Evolutionary conservation across 2,113 vertebrate genomes (phyloP), one percentile per base, ranked within the genome.

Genomic region (Pao palembangensis): DNA sequence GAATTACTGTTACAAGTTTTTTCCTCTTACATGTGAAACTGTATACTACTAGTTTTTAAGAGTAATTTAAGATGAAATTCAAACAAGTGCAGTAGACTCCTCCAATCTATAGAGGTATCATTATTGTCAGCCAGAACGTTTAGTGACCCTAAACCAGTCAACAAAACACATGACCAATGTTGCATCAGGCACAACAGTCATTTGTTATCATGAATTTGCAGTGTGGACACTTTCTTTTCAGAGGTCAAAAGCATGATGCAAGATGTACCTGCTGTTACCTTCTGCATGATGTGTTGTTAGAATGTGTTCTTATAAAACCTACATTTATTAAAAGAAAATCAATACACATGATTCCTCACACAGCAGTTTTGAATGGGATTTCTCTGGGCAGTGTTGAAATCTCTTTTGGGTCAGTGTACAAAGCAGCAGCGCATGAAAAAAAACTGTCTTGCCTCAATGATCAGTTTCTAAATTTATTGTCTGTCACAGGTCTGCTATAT

Each of bases 161-260:
- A 50, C 57, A 67, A 84, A 81, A 65, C 67, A 60, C 73, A 47
- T 57, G 64, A 44, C 54, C 49, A 51, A 71, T 85, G 77, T 88
- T 90, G 83, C 88, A 79, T 90, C 87, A 88, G 76, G 38, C 7
- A 16, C 53, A 51, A 46, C 61, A 55, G 51, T 71, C 47, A 67
- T 53, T 49, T 51, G 64, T 69, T 64, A 58, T 44, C 54, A 53
- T 78, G 69, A 75, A 74, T 77, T 54, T 67, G 75, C 79, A 70
- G n/a, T 28, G 38, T 60, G 15, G 64, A 75, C 81, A 58, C 28
- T 72, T 76, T 76, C 38, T 78, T 67, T 77, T 78, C 79, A 76
- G 44, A 55, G 59, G 43, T 19, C 1, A 49, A 71, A 54, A 64
- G 75, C 71, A 82, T 86, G 86, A 85, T 82, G 83, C 83, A 83